Percentiles rank a stretch among this genome's conserved stretches.
phyloP scores from a whole-genome alignment of 2,797 vertebrate species.

The Crenichthys baileyi region DNA sequence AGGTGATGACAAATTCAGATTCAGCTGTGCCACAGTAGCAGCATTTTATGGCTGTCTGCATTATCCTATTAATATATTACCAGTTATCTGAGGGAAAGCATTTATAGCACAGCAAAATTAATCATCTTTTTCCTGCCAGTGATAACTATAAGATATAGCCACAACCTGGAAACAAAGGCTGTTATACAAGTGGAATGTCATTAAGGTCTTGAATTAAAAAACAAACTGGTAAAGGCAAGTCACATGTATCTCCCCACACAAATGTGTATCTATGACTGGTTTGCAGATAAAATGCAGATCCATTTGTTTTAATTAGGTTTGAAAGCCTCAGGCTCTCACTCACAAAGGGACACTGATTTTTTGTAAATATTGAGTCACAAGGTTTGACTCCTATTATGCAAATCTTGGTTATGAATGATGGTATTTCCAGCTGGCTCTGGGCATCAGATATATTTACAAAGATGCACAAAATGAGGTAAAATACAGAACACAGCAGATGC shows the following conservation, averaged over 20 bases:
- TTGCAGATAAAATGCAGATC: slow-evolving; percentile 51
- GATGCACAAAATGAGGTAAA: background rate
- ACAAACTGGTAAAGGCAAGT: slow-evolving; percentile 3
- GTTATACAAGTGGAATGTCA: background rate
- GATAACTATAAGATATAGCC: background rate
- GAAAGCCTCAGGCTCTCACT: slow-evolving; percentile 24
- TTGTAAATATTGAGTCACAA: slow-evolving; percentile 35
- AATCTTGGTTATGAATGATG: slow-evolving; percentile 42
- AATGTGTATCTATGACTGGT: slow-evolving; percentile 25
- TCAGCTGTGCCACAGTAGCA: background rate
- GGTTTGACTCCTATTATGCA: slow-evolving; percentile 44
- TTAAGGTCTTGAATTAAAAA: background rate
- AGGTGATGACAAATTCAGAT: slow-evolving; percentile 33
- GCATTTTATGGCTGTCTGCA: background rate
- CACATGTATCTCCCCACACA: slow-evolving; percentile 15
- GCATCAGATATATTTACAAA: background rate
- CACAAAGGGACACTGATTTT: slow-evolving; percentile 48
- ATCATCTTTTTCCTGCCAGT: background rate
- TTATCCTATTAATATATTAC: slow-evolving; percentile 2
- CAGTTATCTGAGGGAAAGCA: slow-evolving; percentile 2
- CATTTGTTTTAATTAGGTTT: slow-evolving; percentile 48
- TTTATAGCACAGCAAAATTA: background rate
- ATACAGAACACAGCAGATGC: background rate
- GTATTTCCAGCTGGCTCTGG: slow-evolving; percentile 13
- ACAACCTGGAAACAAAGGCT: background rate